Base-by-base conservation (phyloP, 2,113 vertebrate species). In the Alaudala cheleensis region DNA sequence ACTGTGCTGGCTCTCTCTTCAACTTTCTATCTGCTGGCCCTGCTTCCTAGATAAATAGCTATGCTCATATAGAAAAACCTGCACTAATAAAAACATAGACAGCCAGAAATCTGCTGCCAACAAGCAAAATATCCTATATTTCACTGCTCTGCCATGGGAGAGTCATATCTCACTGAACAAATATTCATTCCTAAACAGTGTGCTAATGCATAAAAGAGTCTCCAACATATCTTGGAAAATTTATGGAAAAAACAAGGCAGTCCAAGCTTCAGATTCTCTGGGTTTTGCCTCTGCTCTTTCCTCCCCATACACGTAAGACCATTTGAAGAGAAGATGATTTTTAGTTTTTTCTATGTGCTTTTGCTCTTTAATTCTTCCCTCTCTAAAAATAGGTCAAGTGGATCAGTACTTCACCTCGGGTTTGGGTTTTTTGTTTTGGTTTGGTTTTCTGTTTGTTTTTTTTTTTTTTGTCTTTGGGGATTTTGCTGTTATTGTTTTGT, bases 21-120 rank as follows among this genome's bases (percentile, higher is more conserved):
- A 91, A 85, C 93, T 94, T 95, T 53, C 94, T 95, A 86, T 93
- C 95, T 90, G 49, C 90, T 86, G 76, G 92, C 80, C 39, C 60
- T 81, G 79, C 93, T 92, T 83, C 72, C 93, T 94, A 96, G 96
- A 96, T 92, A 96, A 94, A 96, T 92, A 93, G 90, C 93, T 92
- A 26, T 64, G 81, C 88, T 91, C 88, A 90, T 64, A 88, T 58
- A 95, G 92, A 92, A 95, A 94, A 96, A 93, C 92, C 88, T 93
- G 86, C 92, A 47, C 93, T 94, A 97, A 96, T 96, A 96, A 96
- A 97, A 96, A 90, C 4, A 10, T 86, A 95, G 90, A 83, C 90
- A 92, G 94, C 76, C 90, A 96, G 95, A 97, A 96, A 96, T 88
- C 95, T 88, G 90, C 96, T 96, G 96, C 94, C 95, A 95, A 95